Percentiles rank a stretch among this genome's conserved stretches.
Evolutionary conservation across 2,888 invertebrate species (phyloP).

Genomic region (Drosophila emarginata): DNA sequence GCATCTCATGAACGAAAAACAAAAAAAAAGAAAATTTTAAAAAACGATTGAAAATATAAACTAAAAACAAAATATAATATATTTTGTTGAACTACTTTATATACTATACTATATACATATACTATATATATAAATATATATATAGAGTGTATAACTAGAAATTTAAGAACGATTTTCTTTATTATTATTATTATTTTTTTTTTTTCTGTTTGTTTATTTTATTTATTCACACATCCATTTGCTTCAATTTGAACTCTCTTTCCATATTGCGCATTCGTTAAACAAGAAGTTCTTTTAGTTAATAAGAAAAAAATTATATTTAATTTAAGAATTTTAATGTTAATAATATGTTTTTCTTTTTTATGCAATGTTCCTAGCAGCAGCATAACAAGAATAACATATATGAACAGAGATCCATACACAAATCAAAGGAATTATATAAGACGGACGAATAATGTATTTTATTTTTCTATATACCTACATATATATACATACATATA

Average conservation of each 20-base stretch:
- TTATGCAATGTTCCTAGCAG: constrained; percentile 2
- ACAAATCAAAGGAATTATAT: not conserved
- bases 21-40: constrained; percentile 13
- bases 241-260: not conserved
- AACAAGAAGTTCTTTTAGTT: constrained; percentile 6
- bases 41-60: constrained; percentile 40
- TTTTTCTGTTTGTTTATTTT: constrained; percentile 5
- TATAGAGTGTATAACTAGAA: constrained; percentile 1
- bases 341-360: not conserved
- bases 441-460: not conserved
- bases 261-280: not conserved
- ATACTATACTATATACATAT: constrained; percentile 12
- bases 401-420: not conserved
- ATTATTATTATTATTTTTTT: not conserved
- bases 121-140: too few species aligned
- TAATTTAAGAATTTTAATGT: not conserved
- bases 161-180: constrained; percentile 6
- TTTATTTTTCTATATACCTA: not conserved
- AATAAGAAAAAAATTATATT: constrained; percentile 11
- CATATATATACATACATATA: too few species aligned
- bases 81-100: constrained; percentile 8
- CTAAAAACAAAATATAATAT: not conserved
- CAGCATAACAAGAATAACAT: not conserved
- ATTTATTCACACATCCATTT: constrained; percentile 9
- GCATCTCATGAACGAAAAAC: constrained; percentile 32